Base-by-base conservation (phyloP, 2,888 invertebrate species). In the Carabus problematicus region DNA sequence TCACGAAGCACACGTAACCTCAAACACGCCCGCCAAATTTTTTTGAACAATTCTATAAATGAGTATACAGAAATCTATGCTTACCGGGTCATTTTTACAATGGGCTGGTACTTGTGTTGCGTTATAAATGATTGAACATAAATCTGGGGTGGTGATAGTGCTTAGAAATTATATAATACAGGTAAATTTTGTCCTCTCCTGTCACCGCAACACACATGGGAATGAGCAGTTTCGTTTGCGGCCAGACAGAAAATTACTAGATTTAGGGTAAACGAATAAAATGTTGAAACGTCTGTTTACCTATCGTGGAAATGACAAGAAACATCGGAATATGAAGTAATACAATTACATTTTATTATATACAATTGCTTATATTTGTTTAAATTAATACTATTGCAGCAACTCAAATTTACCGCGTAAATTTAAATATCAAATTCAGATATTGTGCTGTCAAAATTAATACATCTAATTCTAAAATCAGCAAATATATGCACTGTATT, bases 1-100 rank as follows among this genome's bases (percentile, higher is more conserved):
- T 67, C 60, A 59, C 67, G 49, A 49, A 16, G 60, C 55, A 41
- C 42, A 52, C 42, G 62, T 69, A 69, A 69, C 69, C 69, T 62
- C 16, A 68, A 45, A 56, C 56, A 40, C 39, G 62, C 69, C 62
- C 69, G 69, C 69, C 69, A 69, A 69, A 69, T 62, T 69, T 69
- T n/a, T n/a, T 61, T 54, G 45, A 69, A 68, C 56, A 42, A 69
- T 40, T 62, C 18, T 54, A 18, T 12, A 40, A 11, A 1, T 12
- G 40, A 45, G 39, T 19, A 55, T 16, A 11, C 14, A 14, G 11
- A 19, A 39, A 59, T 12, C 0, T 7, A n/a, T 61, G 62, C 69
- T 69, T 55, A 69, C 69, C 69, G 69, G 49, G 69, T 69, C 69
- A 69, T 59, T 29, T 62, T 69, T 56, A 41, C 8, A 18, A 43